Evolutionary conservation across 2,113 vertebrate genomes (phyloP).

Genomic region (Panurus biarmicus): DNA sequence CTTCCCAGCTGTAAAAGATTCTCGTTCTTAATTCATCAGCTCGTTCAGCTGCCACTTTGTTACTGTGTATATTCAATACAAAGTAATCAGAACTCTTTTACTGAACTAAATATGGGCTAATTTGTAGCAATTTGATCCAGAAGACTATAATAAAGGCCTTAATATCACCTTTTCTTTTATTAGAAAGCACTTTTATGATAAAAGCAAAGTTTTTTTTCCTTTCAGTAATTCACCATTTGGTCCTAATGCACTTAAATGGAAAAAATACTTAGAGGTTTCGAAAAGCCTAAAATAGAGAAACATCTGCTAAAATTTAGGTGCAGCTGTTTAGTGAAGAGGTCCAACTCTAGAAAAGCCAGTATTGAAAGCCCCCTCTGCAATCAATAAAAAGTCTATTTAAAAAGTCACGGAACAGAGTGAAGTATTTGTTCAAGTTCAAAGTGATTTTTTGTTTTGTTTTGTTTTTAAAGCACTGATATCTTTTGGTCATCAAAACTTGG

Average conservation of each 20-base stretch:
- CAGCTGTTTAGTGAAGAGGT: slow-evolving; percentile 21
- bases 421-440: slow-evolving; percentile 19
- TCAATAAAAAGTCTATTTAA: not conserved
- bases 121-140: not conserved
- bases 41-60: not conserved
- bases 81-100: slow-evolving; percentile 5
- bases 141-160: not conserved
- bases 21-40: not conserved
- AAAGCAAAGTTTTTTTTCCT: not conserved
- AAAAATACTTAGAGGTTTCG: not conserved
- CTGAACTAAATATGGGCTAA: not conserved
- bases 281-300: not conserved
- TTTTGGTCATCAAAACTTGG: slow-evolving; percentile 4
- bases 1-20: slow-evolving; percentile 17
- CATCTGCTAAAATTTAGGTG: slow-evolving; percentile 12
- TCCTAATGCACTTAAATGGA: not conserved
- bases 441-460: not conserved
- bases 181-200: not conserved
- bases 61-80: not conserved
- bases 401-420: not conserved
- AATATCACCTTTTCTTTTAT: not conserved
- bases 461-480: not conserved
- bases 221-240: not conserved
- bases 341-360: not conserved
- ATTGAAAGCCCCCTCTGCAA: not conserved